A percentile compares a stretch with the other conserved stretches of the same genome.
Conservation (phyloP, 2,888 invertebrate species). For the Piscicola geometra region DNA sequence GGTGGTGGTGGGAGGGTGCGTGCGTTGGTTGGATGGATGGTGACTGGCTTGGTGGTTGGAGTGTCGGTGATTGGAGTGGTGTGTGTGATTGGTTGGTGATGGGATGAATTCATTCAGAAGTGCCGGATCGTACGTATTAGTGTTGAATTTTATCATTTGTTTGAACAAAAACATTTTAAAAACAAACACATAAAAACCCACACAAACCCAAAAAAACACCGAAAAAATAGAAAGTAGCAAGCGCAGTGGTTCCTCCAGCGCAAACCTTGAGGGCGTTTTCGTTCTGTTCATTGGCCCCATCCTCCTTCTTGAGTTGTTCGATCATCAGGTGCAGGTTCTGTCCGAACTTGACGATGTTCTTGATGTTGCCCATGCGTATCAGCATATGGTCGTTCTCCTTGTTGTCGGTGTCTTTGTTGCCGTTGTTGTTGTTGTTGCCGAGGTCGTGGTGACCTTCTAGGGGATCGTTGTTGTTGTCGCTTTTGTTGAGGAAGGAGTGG, state of each 20-base stretch:
- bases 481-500: not conserved
- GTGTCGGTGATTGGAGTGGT: too few species aligned
- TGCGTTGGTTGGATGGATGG: not conserved
- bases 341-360: conserved; percentile 89
- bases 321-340: conserved; percentile 87
- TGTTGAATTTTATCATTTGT: not conserved
- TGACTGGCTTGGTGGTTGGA: not conserved
- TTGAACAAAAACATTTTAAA: too few species aligned
- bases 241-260: not conserved
- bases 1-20: not conserved
- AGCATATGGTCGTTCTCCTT: conserved; percentile 7
- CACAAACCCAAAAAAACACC: not conserved
- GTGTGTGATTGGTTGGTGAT: too few species aligned
- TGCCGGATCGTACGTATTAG: not conserved
- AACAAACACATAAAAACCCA: not conserved
- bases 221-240: too few species aligned
- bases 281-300: conserved; percentile 73
- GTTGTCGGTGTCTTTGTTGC: not conserved
- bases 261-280: conserved; percentile 83
- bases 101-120: too few species aligned
- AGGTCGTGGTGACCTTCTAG: not conserved
- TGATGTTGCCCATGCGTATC: conserved; percentile 64
- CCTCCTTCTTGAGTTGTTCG: conserved; percentile 73
- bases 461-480: conserved; percentile 38
- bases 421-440: not conserved